Percentiles rank a stretch among this genome's conserved stretches.
Evolutionary conservation across 92 coral and sea anemone genomes (phyloP).

Genomic region (Parazoanthus atlanticus): DNA sequence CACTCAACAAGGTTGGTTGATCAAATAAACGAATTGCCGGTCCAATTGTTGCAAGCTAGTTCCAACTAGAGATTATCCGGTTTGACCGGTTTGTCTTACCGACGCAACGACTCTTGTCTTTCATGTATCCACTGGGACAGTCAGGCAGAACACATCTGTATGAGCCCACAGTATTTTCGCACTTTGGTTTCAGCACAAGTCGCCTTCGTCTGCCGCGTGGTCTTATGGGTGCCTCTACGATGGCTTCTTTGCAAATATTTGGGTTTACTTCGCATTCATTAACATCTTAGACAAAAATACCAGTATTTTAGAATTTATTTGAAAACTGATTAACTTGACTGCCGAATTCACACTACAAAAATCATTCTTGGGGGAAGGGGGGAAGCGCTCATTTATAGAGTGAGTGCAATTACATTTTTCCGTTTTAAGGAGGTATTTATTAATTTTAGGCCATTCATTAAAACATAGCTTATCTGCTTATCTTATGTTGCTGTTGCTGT

Average conservation of each 20-base stretch:
- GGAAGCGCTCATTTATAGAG: too few species aligned
- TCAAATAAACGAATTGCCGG: background rate
- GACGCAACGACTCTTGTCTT: background rate
- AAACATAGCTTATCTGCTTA: too few species aligned
- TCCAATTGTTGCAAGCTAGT: background rate
- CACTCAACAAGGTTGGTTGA: too few species aligned
- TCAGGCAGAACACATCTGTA: slow-evolving; percentile 28
- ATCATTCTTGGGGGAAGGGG: too few species aligned
- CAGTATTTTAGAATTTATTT: too few species aligned
- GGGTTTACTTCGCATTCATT: slow-evolving; percentile 30
- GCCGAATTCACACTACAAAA: too few species aligned
- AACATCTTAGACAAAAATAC: slow-evolving; percentile 12
- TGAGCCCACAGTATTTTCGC: slow-evolving; percentile 33
- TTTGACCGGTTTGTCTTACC: slow-evolving; percentile 3
- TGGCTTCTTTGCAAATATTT: background rate
- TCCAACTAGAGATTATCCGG: background rate
- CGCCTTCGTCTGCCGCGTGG: slow-evolving; percentile 38
- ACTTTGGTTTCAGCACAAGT: slow-evolving; percentile 18
- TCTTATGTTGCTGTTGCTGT: background rate
- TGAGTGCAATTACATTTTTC: too few species aligned
- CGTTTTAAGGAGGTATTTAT: too few species aligned
- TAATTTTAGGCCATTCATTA: too few species aligned
- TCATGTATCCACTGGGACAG: slow-evolving; percentile 25
- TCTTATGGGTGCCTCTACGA: background rate
- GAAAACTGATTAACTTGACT: too few species aligned